These are phyloP conservation scores for Geopemphigus sp. DNA, from an alignment of 1,140 invertebrate species.

Conservation along the genomic window DNA sequence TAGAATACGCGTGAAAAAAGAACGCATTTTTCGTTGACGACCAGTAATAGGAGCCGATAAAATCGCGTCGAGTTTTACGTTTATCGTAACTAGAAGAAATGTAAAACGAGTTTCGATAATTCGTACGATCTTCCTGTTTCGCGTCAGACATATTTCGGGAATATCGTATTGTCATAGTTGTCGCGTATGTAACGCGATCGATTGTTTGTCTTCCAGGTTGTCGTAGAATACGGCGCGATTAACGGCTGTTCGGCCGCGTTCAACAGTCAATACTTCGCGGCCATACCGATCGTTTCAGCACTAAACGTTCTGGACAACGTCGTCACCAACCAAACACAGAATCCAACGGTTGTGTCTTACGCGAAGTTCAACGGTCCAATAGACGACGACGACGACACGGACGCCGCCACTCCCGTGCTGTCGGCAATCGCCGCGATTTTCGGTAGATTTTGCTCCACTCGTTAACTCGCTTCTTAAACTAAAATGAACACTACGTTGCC, in stretches of 20 bases:
- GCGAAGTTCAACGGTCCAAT: slow-evolving; percentile 2
- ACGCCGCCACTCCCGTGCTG: slow-evolving; percentile 3
- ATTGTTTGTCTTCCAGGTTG: background rate
- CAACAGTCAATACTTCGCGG: slow-evolving; percentile 11
- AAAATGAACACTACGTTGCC: no score
- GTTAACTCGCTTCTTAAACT: no score
- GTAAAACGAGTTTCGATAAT: no score
- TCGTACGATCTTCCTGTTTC: background rate
- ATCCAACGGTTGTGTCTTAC: background rate
- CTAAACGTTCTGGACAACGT: background rate
- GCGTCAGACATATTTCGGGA: no score
- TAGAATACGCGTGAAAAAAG: no score
- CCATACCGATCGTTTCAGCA: background rate
- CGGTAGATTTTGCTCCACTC: slow-evolving; percentile 34
- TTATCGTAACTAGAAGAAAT: no score
- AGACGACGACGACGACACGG: background rate
- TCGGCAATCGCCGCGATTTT: slow-evolving; percentile 21
- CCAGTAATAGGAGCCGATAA: no score
- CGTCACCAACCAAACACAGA: background rate
- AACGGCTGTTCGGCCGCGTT: background rate
- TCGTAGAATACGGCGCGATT: slow-evolving; percentile 29
- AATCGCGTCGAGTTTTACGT: background rate
- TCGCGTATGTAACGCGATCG: no score
- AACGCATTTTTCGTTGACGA: no score
- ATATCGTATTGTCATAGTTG: no score